Evolutionary conservation across 2,797 vertebrate genomes (phyloP).

Genomic region (Propithecus perrieri): DNA sequence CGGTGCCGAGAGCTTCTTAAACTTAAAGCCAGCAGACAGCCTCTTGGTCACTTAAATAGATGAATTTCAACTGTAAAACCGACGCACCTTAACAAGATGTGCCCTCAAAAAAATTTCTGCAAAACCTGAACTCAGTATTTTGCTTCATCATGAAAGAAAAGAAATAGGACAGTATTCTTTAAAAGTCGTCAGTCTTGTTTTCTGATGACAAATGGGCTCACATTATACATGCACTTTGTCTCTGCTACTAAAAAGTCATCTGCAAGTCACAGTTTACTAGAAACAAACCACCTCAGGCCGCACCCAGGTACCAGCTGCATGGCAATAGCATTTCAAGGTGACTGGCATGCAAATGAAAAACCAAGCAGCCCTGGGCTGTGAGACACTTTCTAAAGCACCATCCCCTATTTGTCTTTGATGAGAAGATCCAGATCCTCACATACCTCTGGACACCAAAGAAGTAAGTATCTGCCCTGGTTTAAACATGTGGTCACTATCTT

Average conservation of each 20-base stretch:
- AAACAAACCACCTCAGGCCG: background rate
- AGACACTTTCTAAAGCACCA: background rate
- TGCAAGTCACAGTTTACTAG: background rate
- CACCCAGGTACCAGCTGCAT: background rate
- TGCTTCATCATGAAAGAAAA: background rate
- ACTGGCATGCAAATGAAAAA: background rate
- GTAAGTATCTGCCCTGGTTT: background rate
- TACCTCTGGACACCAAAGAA: background rate
- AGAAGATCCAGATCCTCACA: background rate
- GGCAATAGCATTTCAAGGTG: background rate
- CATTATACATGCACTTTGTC: background rate
- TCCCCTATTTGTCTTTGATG: background rate
- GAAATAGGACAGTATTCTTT: background rate
- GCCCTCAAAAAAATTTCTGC: background rate
- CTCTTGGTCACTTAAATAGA: background rate
- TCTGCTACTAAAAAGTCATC: background rate
- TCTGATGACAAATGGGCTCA: background rate
- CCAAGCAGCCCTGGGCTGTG: background rate
- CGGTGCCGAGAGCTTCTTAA: background rate
- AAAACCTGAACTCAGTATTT: slow-evolving; percentile 7
- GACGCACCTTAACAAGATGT: background rate
- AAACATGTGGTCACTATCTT: background rate
- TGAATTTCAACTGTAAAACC: background rate
- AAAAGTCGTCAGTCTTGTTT: background rate
- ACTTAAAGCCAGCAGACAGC: background rate